A percentile compares a stretch with the other conserved stretches of the same genome.
These are phyloP conservation scores for Botia kubotai DNA, from an alignment of 2,797 vertebrate species.

Conservation along the genomic window DNA sequence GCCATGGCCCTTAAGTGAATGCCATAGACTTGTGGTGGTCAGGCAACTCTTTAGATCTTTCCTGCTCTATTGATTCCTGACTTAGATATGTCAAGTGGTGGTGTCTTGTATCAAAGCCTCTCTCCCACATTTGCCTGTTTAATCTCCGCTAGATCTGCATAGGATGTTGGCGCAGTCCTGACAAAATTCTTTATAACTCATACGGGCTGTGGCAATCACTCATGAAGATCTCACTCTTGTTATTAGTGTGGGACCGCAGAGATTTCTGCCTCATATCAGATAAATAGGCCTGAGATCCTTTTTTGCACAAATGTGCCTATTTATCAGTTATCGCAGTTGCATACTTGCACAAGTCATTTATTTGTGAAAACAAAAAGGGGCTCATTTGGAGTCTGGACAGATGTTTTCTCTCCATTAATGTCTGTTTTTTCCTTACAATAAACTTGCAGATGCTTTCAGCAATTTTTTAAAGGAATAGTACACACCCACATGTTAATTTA, in stretches of 20 bases:
- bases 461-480: not conserved
- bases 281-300: conserved; percentile 20
- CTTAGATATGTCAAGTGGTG: conserved; percentile 15
- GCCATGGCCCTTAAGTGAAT: conserved; percentile 9
- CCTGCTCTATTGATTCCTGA: conserved; percentile 27
- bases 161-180: conserved; percentile 23
- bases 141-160: conserved; percentile 14
- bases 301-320: conserved; percentile 36
- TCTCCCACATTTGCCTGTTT: conserved; percentile 18
- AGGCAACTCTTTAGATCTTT: conserved; percentile 12
- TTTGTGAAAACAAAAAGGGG: conserved; percentile 13
- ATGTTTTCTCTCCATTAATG: not conserved
- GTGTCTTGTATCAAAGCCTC: conserved; percentile 2
- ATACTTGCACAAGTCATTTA: not conserved
- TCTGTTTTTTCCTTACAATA: not conserved
- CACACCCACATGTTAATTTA: not conserved
- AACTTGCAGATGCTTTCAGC: not conserved
- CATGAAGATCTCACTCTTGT: conserved; percentile 34
- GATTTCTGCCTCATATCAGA: conserved; percentile 26
- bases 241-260: conserved; percentile 36
- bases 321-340: not conserved
- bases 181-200: conserved; percentile 19
- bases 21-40: not conserved
- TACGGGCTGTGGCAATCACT: conserved; percentile 19
- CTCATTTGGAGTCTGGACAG: conserved; percentile 6